phyloP scores from a whole-genome alignment of 1,140 invertebrate genomes.

The Euschistus heros region DNA sequence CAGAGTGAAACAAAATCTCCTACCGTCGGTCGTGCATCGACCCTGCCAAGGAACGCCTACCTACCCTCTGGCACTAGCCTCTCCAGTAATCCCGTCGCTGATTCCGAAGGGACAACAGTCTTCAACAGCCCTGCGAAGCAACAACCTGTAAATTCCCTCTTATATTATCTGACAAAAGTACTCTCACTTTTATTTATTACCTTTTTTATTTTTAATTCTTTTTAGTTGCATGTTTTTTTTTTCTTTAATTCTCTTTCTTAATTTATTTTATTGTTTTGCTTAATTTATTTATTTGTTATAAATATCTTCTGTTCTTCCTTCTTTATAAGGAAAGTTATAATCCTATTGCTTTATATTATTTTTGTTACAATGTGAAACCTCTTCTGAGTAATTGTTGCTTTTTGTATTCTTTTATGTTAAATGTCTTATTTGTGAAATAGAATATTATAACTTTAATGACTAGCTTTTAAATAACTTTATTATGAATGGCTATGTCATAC shows the following conservation, averaged over 20 bases:
- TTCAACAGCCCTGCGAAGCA: constrained; percentile 37
- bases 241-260: neutral
- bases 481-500: no score
- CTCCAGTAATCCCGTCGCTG: constrained; percentile 39
- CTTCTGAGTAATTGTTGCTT: no score
- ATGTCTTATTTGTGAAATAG: no score
- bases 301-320: no score
- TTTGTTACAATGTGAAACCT: no score
- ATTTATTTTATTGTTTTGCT: neutral
- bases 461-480: no score
- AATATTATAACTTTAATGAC: no score
- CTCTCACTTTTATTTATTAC: neutral
- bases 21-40: constrained; percentile 50
- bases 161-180: constrained; percentile 15
- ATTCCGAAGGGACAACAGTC: constrained; percentile 35
- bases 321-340: no score
- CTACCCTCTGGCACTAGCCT: constrained; percentile 40
- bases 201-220: neutral
- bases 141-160: constrained; percentile 13
- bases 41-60: constrained; percentile 58
- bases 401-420: no score
- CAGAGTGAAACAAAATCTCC: constrained; percentile 34
- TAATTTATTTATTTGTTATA: no score
- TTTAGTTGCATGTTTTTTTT: neutral
- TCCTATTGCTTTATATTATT: no score